Evolutionary conservation across 1,140 invertebrate species (phyloP).

Genomic region (Drosophila sproati): DNA sequence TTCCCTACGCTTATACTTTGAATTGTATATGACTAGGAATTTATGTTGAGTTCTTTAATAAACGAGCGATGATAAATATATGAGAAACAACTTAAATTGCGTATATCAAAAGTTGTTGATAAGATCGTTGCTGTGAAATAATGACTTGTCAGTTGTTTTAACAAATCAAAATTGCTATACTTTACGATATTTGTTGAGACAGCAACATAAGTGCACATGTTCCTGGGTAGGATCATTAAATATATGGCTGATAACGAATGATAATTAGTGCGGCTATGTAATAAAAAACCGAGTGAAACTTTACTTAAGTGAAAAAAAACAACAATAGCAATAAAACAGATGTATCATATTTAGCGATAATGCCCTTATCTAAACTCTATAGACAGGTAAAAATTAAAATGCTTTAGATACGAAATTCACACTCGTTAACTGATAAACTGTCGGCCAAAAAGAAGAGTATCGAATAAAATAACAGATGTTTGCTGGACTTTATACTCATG

Average conservation of each 20-base stretch:
- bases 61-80: too few species aligned
- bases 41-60: too few species aligned
- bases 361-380: conserved; percentile 59
- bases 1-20: too few species aligned
- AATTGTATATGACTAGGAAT: too few species aligned
- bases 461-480: not conserved
- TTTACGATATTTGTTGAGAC: too few species aligned
- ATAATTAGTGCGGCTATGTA: conserved; percentile 29
- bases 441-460: not conserved
- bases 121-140: too few species aligned
- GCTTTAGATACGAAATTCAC: conserved; percentile 28
- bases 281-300: conserved; percentile 16
- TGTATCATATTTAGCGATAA: conserved; percentile 73
- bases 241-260: conserved; percentile 27
- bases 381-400: conserved; percentile 55
- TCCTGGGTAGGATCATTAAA: not conserved
- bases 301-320: conserved; percentile 41
- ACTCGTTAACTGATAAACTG: conserved; percentile 10
- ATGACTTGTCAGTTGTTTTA: too few species aligned
- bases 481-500: not conserved
- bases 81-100: too few species aligned
- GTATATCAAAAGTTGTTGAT: too few species aligned
- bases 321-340: conserved; percentile 31
- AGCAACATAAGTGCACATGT: too few species aligned
- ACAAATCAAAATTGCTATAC: too few species aligned